Base-by-base conservation (phyloP, 2,797 vertebrate genomes). In the Ispidina picta region DNA sequence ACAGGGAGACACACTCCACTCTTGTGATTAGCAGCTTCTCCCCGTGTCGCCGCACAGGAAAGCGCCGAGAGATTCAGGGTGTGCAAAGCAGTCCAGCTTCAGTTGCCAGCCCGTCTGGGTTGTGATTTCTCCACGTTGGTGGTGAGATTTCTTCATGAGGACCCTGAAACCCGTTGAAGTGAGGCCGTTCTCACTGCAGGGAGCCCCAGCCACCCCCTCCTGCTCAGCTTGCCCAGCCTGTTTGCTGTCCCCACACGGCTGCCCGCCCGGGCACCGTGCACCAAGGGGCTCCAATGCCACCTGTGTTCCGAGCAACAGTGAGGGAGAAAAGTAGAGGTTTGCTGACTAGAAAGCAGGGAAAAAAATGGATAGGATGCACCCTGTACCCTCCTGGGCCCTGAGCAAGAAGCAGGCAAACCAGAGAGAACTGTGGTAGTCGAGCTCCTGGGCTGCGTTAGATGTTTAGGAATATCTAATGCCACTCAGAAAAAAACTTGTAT, bases 21-120 rank as follows among this genome's bases (percentile, higher is more conserved):
- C 91, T 95, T 91, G 80, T 77, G 86, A 90, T 93, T 63, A 90
- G 66, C 66, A 83, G 33, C 56, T 86, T 94, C 48, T 78, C 81
- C 58, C 65, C 0, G 0, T 88, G 78, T 69, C 74, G 44, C 80
- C 82, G 71, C 72, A 82, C 48, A 89, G 68, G 48, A 69, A 64
- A 79, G 87, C n/a, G 29, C 75, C 93, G 56, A 37, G 76, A 43
- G 80, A 65, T 31, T 41, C 0, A 0, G 39, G 79, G 25, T 15
- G 63, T 21, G 76, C 26, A 63, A 93, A 92, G 41, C 46, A 74
- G 59, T 55, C 46, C 52, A 73, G 70, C 75, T 83, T 76, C 62
- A 79, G 35, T 80, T 89, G 69, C 73, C 62, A 65, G 3, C 44
- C 52, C 1, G 0, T 91, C 81, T 90, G 86, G 83, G 77, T 54